Evolutionary conservation across 2,797 vertebrate genomes (phyloP).

Genomic region (Heteromormyrus szaboi): DNA sequence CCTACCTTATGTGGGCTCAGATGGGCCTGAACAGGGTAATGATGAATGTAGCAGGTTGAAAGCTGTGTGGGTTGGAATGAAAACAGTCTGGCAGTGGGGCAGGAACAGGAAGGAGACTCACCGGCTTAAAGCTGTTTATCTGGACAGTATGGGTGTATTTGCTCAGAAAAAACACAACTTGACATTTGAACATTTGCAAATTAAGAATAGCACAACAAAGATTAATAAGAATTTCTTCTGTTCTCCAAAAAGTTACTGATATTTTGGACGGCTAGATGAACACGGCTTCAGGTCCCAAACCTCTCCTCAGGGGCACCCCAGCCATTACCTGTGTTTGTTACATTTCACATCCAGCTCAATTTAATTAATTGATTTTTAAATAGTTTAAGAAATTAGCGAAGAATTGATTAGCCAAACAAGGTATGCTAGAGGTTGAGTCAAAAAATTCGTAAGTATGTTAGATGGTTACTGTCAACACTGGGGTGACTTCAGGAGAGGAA

Average conservation of each 20-base stretch:
- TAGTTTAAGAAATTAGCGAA: background rate
- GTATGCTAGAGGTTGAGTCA: background rate
- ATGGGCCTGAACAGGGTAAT: background rate
- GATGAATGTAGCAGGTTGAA: background rate
- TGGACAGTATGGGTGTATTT: background rate
- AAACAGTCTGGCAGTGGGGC: background rate
- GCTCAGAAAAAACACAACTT: background rate
- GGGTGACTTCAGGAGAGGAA: background rate
- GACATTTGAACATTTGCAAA: background rate
- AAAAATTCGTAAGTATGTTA: background rate
- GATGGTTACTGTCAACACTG: background rate
- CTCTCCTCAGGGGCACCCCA: background rate
- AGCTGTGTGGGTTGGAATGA: no score
- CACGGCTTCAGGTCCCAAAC: background rate
- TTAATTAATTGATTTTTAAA: background rate
- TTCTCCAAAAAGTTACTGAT: background rate
- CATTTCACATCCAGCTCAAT: background rate
- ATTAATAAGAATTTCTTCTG: background rate
- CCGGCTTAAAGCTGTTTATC: background rate
- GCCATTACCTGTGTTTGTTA: background rate
- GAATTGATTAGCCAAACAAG: background rate
- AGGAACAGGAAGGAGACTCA: background rate
- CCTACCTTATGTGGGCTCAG: background rate
- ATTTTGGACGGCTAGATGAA: background rate
- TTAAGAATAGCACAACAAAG: background rate